phyloP scores from a whole-genome alignment of 1,140 invertebrate genomes.

The Drosophila fuyamai region DNA sequence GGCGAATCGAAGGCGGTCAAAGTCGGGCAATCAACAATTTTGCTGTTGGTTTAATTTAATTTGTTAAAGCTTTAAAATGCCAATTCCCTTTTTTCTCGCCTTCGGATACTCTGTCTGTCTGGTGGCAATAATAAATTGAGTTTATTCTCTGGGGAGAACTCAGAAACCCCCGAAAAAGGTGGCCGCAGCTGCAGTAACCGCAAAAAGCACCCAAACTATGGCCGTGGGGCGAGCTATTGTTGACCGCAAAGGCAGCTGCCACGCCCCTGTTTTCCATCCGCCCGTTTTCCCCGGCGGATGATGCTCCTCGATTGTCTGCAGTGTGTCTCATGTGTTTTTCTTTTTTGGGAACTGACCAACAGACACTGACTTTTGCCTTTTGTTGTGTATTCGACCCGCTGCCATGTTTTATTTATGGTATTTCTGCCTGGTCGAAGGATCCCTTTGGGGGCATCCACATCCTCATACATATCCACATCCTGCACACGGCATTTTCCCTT shows the following conservation, averaged over 20 bases:
- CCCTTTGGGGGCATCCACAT: slow-evolving; percentile 65
- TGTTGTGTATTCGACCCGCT: slow-evolving; percentile 49
- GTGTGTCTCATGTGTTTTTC: slow-evolving; percentile 38
- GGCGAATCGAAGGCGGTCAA: slow-evolving; percentile 55
- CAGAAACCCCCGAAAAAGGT: slow-evolving; percentile 32
- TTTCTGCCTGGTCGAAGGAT: slow-evolving; percentile 65
- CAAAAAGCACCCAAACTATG: slow-evolving; percentile 70
- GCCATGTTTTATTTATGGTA: slow-evolving; percentile 81
- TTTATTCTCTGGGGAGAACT: slow-evolving; percentile 66
- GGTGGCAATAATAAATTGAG: slow-evolving; percentile 81
- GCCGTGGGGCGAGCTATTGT: slow-evolving; percentile 65
- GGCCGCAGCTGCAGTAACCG: slow-evolving; percentile 52
- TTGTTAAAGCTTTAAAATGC: slow-evolving; percentile 77
- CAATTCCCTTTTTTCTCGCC: slow-evolving; percentile 56
- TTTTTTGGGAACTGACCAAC: slow-evolving; percentile 65
- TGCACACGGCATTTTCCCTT: slow-evolving; percentile 60
- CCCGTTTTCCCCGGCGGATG: slow-evolving; percentile 5
- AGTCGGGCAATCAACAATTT: slow-evolving; percentile 60
- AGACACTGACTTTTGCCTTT: slow-evolving; percentile 65
- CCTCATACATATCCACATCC: slow-evolving; percentile 29
- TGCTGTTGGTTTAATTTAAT: slow-evolving; percentile 75
- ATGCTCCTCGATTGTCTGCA: slow-evolving; percentile 65
- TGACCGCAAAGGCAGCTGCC: slow-evolving; percentile 66
- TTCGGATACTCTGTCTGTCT: slow-evolving; percentile 22
- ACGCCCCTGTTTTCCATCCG: slow-evolving; percentile 13